phyloP scores from a whole-genome alignment of 2,113 vertebrate species.

The Euleptes europaea region DNA sequence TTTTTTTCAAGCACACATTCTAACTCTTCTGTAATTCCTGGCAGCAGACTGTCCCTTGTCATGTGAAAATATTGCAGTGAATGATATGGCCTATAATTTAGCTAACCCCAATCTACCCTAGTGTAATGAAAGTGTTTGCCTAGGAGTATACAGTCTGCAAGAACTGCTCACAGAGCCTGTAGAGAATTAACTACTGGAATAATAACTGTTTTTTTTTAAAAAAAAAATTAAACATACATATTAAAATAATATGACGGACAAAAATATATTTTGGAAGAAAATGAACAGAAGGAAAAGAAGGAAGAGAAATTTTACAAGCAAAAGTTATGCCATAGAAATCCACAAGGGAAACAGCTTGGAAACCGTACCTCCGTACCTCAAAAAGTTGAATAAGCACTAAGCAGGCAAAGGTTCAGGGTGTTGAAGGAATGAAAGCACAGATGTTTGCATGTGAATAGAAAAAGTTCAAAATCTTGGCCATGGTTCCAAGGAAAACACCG shows the following conservation, averaged over 20 bases:
- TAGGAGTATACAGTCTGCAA: background rate
- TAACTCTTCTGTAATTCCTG: too few relatives aligned
- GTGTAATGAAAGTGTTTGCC: background rate
- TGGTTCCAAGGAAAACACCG: constrained; percentile 22
- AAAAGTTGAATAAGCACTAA: constrained; percentile 2
- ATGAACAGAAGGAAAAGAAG: background rate
- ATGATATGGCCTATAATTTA: background rate
- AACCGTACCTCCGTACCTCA: accelerated
- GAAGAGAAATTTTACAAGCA: background rate
- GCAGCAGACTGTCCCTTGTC: background rate
- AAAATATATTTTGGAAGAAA: background rate
- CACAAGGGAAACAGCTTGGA: background rate
- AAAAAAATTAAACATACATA: background rate
- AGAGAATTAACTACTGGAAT: background rate
- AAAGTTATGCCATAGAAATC: background rate
- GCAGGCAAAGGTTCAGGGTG: background rate
- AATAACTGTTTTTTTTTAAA: background rate
- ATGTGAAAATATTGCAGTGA: background rate
- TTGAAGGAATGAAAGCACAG: background rate
- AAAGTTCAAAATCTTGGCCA: constrained; percentile 31
- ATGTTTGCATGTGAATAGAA: background rate
- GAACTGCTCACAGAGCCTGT: background rate
- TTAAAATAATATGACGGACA: background rate
- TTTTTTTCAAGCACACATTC: too few relatives aligned
- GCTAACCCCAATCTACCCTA: background rate